Conservation (phyloP, 2,888 invertebrate species). For the Drosophila meridiana region DNA sequence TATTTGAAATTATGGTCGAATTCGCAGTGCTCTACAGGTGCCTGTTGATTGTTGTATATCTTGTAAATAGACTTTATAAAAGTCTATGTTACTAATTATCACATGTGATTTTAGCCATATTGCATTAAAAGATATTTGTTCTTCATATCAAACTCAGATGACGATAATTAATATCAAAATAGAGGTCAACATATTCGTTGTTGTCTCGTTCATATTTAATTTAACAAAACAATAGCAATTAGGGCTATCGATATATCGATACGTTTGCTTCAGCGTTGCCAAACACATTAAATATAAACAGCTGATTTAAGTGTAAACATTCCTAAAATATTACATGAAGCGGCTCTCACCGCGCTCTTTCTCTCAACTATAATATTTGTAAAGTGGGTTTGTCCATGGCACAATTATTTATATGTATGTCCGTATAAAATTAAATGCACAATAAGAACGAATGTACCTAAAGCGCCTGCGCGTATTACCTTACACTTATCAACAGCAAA, state of each 20-base stretch:
- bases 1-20: constrained; percentile 15
- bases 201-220: background rate
- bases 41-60: background rate
- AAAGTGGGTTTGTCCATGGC: constrained; percentile 22
- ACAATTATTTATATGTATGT: constrained; percentile 12
- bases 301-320: constrained; percentile 44
- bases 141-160: background rate
- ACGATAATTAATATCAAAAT: background rate
- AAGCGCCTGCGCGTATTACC: constrained; percentile 50
- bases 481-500: constrained; percentile 53
- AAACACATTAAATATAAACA: constrained; percentile 30
- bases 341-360: constrained; percentile 19
- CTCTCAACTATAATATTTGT: constrained; percentile 40
- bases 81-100: background rate
- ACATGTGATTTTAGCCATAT: no score
- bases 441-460: constrained; percentile 1
- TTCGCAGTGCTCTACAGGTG: constrained; percentile 18
- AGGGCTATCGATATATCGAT: constrained; percentile 41
- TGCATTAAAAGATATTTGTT: background rate
- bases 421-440: constrained; percentile 5
- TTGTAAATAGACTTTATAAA: accelerated
- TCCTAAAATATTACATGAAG: constrained; percentile 8
- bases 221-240: constrained; percentile 8
- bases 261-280: constrained; percentile 28
- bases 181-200: constrained; percentile 15